A percentile compares a stretch with the other conserved stretches of the same genome.
Evolutionary conservation across 2,797 vertebrate species (phyloP).

Genomic region (Sebastes steindachneri): DNA sequence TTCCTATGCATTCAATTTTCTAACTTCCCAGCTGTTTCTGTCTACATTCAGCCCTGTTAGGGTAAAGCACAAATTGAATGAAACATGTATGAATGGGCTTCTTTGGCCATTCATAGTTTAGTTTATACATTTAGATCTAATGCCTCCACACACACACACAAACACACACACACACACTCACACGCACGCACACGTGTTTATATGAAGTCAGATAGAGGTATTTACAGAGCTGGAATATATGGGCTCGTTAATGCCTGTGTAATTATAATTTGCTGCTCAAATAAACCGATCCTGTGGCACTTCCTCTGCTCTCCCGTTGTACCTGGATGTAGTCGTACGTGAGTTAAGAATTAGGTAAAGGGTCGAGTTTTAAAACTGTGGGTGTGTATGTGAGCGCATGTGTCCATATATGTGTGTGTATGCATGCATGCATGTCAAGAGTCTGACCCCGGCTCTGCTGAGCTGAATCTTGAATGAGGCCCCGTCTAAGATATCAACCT

Average conservation of each 20-base stretch:
- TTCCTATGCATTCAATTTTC: not conserved
- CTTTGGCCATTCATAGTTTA: conserved; percentile 39
- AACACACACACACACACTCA: conserved; percentile 3
- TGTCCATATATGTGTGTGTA: not conserved
- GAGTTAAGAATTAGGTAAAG: conserved; percentile 51
- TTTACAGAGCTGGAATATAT: conserved; percentile 68
- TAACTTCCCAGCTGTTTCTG: conserved; percentile 11
- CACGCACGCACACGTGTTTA: conserved; percentile 31
- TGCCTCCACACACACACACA: conserved; percentile 2
- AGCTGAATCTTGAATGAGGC: conserved; percentile 38
- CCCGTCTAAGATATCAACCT: conserved; percentile 44
- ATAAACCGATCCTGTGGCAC: conserved; percentile 71
- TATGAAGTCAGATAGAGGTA: conserved; percentile 51
- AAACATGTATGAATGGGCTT: conserved; percentile 45
- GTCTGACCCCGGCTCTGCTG: conserved; percentile 25
- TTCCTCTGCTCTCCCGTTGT: conserved; percentile 61
- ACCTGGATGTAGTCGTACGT: conserved; percentile 20
- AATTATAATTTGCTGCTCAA: conserved; percentile 76
- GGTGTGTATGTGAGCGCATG: not conserved
- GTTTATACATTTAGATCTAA: conserved; percentile 35
- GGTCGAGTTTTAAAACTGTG: conserved; percentile 31
- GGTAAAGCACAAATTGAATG: conserved; percentile 20
- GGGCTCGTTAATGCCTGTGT: conserved; percentile 55
- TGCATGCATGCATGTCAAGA: not conserved
- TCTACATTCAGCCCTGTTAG: conserved; percentile 10